Percentiles rank a stretch among this genome's conserved stretches.
phyloP scores from a whole-genome alignment of 2,797 vertebrate genomes.

The Ficedula albicollis region DNA sequence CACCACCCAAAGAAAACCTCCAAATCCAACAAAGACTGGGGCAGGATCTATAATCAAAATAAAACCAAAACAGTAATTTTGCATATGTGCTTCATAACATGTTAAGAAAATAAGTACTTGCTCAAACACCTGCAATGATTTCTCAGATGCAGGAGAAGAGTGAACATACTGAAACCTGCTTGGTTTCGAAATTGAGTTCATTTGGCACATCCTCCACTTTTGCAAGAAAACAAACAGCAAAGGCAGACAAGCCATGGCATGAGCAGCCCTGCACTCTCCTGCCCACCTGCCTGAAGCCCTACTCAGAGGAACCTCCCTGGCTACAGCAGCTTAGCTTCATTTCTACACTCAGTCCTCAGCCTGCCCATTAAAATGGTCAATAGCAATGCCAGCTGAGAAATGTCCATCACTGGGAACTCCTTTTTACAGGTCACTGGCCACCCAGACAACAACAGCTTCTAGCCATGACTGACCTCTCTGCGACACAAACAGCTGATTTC shows the following conservation, averaged over 20 bases:
- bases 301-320: background rate
- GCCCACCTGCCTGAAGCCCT: background rate
- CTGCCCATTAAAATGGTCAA: constrained; percentile 37
- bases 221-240: constrained; percentile 4
- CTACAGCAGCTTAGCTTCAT: background rate
- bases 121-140: background rate
- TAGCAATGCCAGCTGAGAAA: constrained; percentile 38
- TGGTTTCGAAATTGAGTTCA: constrained; percentile 5
- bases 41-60: background rate
- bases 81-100: background rate
- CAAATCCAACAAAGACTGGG: background rate
- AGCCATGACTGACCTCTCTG: constrained; percentile 47
- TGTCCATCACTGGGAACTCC: background rate
- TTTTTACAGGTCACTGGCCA: constrained; percentile 64
- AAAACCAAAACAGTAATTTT: background rate
- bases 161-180: constrained; percentile 7
- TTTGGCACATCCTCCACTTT: constrained; percentile 15
- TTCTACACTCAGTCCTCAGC: background rate
- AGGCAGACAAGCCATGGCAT: background rate
- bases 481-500: background rate
- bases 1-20: background rate
- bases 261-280: background rate
- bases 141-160: background rate
- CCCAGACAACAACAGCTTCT: constrained; percentile 63
- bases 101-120: background rate